These are phyloP conservation scores for Pagetopsis macropterus DNA, from an alignment of 2,797 vertebrate species.

Conservation along the genomic window DNA sequence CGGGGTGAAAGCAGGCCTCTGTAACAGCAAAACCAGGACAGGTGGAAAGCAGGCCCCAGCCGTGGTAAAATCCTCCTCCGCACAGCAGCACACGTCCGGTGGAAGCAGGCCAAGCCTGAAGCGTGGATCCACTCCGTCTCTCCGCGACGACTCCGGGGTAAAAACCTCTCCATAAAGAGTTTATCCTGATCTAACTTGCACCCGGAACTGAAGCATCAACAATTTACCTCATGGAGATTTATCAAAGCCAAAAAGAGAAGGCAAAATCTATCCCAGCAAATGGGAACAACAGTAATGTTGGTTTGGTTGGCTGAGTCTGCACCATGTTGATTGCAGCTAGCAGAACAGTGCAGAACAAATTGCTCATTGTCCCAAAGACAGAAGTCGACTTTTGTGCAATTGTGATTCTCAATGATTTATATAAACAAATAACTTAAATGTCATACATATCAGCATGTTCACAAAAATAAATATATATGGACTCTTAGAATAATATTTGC, in stretches of 20 bases:
- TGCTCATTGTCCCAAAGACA: no score
- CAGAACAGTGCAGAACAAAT: not conserved
- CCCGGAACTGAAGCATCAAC: constrained; percentile 38
- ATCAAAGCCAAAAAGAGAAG: constrained; percentile 20
- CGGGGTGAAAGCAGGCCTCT: no score
- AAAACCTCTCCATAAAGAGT: constrained; percentile 3
- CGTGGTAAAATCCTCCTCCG: no score
- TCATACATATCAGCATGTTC: not conserved
- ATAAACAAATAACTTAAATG: not conserved
- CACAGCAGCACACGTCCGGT: no score
- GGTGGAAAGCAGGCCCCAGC: no score
- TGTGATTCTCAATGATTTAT: no score
- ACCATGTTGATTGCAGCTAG: constrained; percentile 11
- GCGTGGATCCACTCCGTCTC: no score
- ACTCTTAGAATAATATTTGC: no score
- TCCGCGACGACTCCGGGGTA: no score
- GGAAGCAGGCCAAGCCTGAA: no score
- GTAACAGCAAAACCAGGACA: no score
- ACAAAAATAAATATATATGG: not conserved
- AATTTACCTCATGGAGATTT: constrained; percentile 35
- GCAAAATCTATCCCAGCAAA: constrained; percentile 11
- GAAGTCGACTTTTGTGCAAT: no score
- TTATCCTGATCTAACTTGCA: constrained; percentile 24
- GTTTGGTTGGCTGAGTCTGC: not conserved
- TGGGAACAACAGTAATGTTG: constrained; percentile 10